Conservation (phyloP, 2,888 invertebrate genomes). For the Eueremaeus valkanovi region DNA sequence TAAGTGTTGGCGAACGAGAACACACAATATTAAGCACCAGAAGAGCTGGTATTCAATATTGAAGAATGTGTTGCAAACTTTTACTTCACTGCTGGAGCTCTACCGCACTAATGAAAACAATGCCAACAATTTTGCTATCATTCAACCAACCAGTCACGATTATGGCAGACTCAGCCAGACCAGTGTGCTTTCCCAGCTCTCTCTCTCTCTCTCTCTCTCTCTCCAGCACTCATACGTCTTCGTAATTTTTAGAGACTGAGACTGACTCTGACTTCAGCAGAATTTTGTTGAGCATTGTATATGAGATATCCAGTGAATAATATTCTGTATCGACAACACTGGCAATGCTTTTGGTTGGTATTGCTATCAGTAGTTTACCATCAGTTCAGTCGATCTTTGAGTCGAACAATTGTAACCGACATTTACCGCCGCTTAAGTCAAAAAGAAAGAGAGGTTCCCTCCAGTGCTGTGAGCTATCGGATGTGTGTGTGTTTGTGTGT, state of each 20-base stretch:
- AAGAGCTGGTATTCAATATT: not conserved
- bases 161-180: not conserved
- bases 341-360: not conserved
- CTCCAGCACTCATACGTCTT: constrained; percentile 5
- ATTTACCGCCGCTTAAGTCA: constrained; percentile 33
- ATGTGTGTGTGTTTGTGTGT: not conserved
- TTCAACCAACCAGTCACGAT: constrained; percentile 21
- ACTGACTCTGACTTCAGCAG: not conserved
- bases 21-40: not conserved
- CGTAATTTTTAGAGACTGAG: not conserved
- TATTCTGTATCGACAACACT: not conserved
- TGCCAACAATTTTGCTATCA: constrained; percentile 19
- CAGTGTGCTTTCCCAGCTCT: not conserved
- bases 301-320: not conserved
- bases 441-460: constrained; percentile 31
- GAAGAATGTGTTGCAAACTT: constrained; percentile 6
- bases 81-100: constrained; percentile 8
- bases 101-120: constrained; percentile 19
- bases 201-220: constrained; percentile 37
- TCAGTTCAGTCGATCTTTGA: not conserved
- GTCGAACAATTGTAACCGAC: constrained; percentile 11
- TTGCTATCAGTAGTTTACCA: constrained; percentile 29
- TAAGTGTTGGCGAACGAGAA: constrained; percentile 22
- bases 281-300: not conserved
- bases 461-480: not conserved